These are phyloP conservation scores for Rhodophaea formosa DNA, from an alignment of 2,888 invertebrate genomes.

Conservation along the genomic window DNA sequence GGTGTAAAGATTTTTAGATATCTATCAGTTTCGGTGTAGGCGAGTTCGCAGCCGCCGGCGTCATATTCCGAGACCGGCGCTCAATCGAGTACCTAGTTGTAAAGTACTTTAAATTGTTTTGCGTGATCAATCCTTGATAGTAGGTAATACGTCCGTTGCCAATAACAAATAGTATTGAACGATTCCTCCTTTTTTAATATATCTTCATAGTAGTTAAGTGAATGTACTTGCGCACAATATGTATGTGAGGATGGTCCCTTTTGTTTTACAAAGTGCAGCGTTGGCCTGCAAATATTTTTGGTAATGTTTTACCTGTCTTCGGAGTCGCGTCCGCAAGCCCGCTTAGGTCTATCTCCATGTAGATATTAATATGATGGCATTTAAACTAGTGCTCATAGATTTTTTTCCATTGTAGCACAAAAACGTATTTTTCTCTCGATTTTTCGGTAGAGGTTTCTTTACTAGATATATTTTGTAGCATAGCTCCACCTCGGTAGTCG, in stretches of 20 bases:
- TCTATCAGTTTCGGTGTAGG: conserved; percentile 31
- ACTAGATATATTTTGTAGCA: conserved; percentile 53
- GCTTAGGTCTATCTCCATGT: conserved; percentile 50
- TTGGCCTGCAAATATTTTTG: conserved; percentile 70
- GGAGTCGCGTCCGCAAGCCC: conserved; percentile 34
- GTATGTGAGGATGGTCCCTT: conserved; percentile 45
- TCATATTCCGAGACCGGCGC: conserved; percentile 28
- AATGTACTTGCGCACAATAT: conserved; percentile 70
- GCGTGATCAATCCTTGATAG: conserved; percentile 51
- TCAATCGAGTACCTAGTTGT: conserved; percentile 37
- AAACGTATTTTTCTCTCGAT: conserved; percentile 56
- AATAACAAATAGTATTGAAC: conserved; percentile 74
- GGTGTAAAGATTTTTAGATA: conserved; percentile 32
- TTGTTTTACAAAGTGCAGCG: conserved; percentile 50
- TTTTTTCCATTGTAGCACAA: conserved; percentile 65
- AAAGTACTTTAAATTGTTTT: conserved; percentile 42
- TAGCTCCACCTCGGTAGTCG: conserved; percentile 50
- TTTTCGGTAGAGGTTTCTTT: conserved; percentile 56
- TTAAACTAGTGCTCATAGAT: conserved; percentile 66
- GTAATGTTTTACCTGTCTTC: conserved; percentile 61
- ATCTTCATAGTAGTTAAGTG: conserved; percentile 69
- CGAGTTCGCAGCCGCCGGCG: conserved; percentile 25
- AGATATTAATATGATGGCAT: conserved; percentile 59
- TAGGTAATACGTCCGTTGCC: conserved; percentile 64
- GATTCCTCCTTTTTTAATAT: conserved; percentile 64